Evolutionary conservation across 2,888 invertebrate genomes (phyloP), one percentile per base, ranked within the genome.

Genomic region (Volucella inanis): DNA sequence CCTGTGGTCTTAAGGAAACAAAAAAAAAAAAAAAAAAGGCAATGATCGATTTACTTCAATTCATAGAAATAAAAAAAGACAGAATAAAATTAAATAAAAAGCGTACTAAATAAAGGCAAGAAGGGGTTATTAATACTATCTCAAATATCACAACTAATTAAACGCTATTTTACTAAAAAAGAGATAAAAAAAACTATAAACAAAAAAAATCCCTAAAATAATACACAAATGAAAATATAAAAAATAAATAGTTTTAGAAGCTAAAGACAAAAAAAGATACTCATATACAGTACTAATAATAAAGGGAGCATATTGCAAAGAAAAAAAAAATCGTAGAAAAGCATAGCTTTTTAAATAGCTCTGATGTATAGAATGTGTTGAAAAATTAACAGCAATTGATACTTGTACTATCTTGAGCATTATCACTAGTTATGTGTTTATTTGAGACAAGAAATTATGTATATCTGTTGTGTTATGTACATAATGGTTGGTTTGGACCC

Each of bases 251-350:
- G 71, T 71, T 77, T 61, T 71, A 82, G 77, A 72, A 50, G 82
- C 72, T 78, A 82, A 49, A 61, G 31, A 65, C 59, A 81, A 50
- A n/a, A 55, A 68, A 12, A 43, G 67, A 61, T 68, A 77, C 54
- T 61, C 62, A 78, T 78, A 78, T 83, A 78, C 72, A 67, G 67
- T 72, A 83, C 74, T 76, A 82, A 78, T 68, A 74, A 67, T 64
- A 50, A 64, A 78, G 45, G 4, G 65, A 54, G 54, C 47, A 55
- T 41, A 65, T 41, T 49, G 22, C n/a, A 43, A 38, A 45, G 54
- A 67, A 49, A 14, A 39, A 50, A 67, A 68, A 72, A 74, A 50
- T 74, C 72, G 78, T 83, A 74, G 67, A 62, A 49, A 65, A 45
- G n/a, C 39, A 68, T 68, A 77, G 45, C 12, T 67, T 41, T 41